A percentile compares a stretch with the other conserved stretches of the same genome.
Conservation (phyloP, 2,113 vertebrate genomes). For the Callocephalon fimbriatum region DNA sequence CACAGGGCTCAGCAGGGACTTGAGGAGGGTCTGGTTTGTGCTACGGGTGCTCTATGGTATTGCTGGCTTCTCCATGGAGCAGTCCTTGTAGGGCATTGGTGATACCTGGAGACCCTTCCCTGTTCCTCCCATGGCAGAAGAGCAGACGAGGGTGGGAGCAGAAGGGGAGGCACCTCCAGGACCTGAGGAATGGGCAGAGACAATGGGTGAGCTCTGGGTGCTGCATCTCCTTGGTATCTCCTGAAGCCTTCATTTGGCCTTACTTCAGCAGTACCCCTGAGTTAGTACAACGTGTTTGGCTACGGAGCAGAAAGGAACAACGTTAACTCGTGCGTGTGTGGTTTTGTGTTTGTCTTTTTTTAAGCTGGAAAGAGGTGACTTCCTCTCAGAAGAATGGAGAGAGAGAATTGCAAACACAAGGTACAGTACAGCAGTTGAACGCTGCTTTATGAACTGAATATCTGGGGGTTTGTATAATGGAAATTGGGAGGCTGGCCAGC, state of each 20-base stretch:
- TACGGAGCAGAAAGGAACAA: not conserved
- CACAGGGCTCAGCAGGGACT: fast-evolving
- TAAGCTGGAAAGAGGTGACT: conserved; percentile 97
- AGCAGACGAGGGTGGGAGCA: not conserved
- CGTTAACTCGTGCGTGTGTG: not conserved
- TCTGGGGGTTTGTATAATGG: conserved; percentile 30
- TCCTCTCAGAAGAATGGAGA: conserved; percentile 97
- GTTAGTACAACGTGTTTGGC: not conserved
- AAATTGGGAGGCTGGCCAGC: conserved; percentile 59
- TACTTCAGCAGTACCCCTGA: not conserved
- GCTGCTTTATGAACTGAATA: conserved; percentile 1
- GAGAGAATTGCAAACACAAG: conserved; percentile 98
- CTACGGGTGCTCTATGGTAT: fast-evolving
- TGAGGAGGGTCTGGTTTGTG: not conserved
- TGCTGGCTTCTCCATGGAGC: not conserved
- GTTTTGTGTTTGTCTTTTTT: conserved; percentile 19
- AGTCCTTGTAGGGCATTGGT: fast-evolving
- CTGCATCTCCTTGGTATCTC: fast-evolving
- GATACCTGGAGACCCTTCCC: not conserved
- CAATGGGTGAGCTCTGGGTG: not conserved
- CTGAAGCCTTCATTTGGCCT: not conserved
- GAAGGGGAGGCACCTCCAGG: not conserved
- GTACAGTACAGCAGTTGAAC: conserved; percentile 70
- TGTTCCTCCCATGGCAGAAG: fast-evolving
- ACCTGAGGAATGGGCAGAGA: not conserved